Conservation (phyloP, 2,888 invertebrate genomes). For the Glyphotaelius pellucidus region DNA sequence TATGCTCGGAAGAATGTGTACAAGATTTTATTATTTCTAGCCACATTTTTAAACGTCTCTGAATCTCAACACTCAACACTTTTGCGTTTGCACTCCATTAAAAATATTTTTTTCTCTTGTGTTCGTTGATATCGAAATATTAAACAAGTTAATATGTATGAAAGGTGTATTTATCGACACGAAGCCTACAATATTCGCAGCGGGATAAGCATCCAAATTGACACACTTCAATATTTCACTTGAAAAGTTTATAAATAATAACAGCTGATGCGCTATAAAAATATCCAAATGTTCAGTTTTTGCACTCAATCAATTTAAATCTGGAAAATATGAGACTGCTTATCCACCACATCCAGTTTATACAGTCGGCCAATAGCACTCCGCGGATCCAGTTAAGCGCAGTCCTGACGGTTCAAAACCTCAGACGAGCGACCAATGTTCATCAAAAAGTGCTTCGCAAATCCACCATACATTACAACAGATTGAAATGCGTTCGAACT, state of each 20-base stretch:
- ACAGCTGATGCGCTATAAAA: constrained; percentile 38
- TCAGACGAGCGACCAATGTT: not conserved
- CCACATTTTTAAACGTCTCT: not conserved
- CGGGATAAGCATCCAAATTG: constrained; percentile 10
- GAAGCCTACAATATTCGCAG: not conserved
- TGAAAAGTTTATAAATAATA: constrained; percentile 33
- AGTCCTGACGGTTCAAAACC: not conserved
- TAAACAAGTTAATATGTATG: not conserved
- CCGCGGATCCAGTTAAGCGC: constrained; percentile 2
- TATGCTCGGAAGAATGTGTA: not conserved
- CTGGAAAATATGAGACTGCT: constrained; percentile 42
- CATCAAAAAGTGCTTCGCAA: not conserved
- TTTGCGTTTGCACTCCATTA: too few relatives aligned
- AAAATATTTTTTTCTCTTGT: not conserved
- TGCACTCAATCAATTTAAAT: constrained; percentile 47
- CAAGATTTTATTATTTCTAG: not conserved
- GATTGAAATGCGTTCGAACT: not conserved
- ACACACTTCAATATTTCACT: constrained; percentile 37
- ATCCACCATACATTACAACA: not conserved
- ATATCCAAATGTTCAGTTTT: constrained; percentile 36
- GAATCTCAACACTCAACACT: not conserved
- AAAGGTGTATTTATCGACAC: not conserved
- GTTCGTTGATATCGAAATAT: not conserved
- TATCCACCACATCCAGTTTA: constrained; percentile 29
- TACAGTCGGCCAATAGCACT: constrained; percentile 13